A percentile compares a stretch with the other conserved stretches of the same genome.
Conservation (phyloP, 2,888 invertebrate species). For the Lysandra coridon region DNA sequence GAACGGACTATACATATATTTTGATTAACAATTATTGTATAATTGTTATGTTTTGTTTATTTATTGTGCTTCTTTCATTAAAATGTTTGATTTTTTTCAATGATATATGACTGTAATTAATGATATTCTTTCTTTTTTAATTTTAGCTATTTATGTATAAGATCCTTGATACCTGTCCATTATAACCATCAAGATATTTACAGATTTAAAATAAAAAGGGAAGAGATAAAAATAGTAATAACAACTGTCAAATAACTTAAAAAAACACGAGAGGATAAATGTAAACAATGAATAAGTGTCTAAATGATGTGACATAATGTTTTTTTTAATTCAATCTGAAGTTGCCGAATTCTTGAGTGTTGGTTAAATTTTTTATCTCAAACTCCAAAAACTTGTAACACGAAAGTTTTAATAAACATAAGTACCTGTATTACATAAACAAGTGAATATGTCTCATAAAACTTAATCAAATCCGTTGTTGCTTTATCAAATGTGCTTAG, state of each 20-base stretch:
- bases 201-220: neutral
- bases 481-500: neutral
- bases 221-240: neutral
- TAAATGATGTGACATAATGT: neutral
- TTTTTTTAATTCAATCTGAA: neutral
- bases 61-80: slow-evolving; percentile 22
- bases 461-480: neutral
- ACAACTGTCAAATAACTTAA: neutral
- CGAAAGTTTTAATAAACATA: neutral
- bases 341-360: neutral
- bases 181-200: neutral
- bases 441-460: neutral
- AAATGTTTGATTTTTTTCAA: neutral
- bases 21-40: slow-evolving; percentile 23
- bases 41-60: slow-evolving; percentile 26
- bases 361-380: neutral
- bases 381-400: neutral
- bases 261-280: neutral
- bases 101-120: neutral
- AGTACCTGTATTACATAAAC: neutral
- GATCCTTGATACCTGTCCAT: neutral
- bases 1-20: neutral
- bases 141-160: neutral
- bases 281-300: neutral
- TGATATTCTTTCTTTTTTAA: neutral